Evolutionary conservation across 2,888 invertebrate species (phyloP), one percentile per base, ranked within the genome.

Genomic region (Empis livida): DNA sequence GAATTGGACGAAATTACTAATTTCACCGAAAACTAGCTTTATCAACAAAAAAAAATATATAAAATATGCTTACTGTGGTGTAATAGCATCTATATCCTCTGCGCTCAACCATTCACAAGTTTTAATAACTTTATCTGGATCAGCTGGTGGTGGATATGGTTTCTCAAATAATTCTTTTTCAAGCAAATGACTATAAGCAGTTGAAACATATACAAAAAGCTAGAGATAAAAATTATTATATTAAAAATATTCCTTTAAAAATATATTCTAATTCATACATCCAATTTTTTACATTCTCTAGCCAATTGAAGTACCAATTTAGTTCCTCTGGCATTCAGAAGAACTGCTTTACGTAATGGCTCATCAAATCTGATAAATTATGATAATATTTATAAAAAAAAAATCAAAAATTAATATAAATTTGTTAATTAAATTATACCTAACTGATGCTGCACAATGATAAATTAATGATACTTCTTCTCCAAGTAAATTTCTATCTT

Each of bases 261-360:
- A 14, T 15, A 11, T 11, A 10, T 13, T n/a, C n/a, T 43, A 39
- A 44, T 17, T n/a, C 57, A 67, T 67, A 84, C 86, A 70, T 79
- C 72, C 42, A 97, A 72, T 9, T 87, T 76, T 60, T 84, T 84
- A 62, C 82, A 78, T 53, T 78, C 74, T 60, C 81, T 83, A 43
- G 86, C 93, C 47, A 97, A 66, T 10, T 87, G 82, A 49, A 97
- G 65, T 74, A 96, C 81, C 51, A 84, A 77, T 62, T 89, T 86
- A 1, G 94, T 94, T 35, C 93, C 96, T 48, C 91, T 75, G 0
- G 93, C 87, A 68, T 97, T 99, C 67, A 97, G 74, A 46, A 93
- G 72, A 9, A 96, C 87, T 1, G 97, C 93, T 54, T 80, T 81
- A 62, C 87, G 88, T 44, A 99, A 72, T 15, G 84, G 79, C 64